Evolutionary conservation across 2,113 vertebrate genomes (phyloP), one percentile per base, ranked within the genome.

Genomic region (Myrmecophaga tridactyla): DNA sequence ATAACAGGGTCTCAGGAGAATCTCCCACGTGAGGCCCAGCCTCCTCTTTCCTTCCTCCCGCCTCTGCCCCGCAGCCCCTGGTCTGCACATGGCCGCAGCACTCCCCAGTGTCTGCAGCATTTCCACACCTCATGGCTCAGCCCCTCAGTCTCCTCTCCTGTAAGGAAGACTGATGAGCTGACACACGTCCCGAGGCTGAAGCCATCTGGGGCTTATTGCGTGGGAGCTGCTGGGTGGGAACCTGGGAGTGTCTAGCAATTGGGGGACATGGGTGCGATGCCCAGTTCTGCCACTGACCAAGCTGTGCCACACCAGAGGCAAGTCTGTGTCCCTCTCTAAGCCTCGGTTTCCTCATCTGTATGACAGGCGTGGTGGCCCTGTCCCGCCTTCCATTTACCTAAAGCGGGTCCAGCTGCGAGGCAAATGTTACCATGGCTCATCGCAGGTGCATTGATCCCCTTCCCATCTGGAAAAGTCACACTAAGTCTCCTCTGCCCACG

Each of bases 41-140:
- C n/a, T 34, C 75, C 41, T 73, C 76, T n/a, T 70, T 84, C 86
- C 90, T 84, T 84, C 85, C 82, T 77, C 60, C 67, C 51, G 65
- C 34, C 27, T 77, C 62, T 43, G 56, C 8, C 51, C 36, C 0
- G 25, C 46, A 41, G 34, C 34, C 31, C 65, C 43, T n/a, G 0
- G 3, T 34, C 53, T 53, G 31, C 63, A 18, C 1, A 0, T 21
- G 20, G 25, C 63, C 12, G 0, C 0, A 17, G 48, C 48, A 21
- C 31, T 62, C 20, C 7, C 7, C 31, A 17, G 6, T 17, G 15
- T 84, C 41, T 51, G 90, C 4, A 6, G 43, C 7, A 0, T 80
- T 62, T 62, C 34, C 60, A 36, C 7, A 27, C 29, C 89, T 62
- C 13, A 0, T 20, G n/a, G 25, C 65, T 73, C 7, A 0, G 31